A percentile compares a stretch with the other conserved stretches of the same genome.
phyloP scores from a whole-genome alignment of 2,797 vertebrate species.

The Steatocranus sp. region DNA sequence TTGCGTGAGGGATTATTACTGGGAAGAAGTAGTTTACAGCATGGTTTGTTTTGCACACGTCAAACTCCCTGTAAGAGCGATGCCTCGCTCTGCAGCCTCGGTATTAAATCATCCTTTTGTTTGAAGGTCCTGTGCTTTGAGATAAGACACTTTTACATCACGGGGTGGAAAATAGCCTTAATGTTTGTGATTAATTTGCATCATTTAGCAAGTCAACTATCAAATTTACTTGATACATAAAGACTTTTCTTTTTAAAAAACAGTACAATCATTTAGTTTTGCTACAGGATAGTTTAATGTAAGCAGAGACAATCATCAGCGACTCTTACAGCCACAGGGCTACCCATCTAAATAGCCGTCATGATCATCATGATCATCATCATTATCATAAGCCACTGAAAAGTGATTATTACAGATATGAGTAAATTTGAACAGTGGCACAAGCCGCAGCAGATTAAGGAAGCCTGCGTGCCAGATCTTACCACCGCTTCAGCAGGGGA shows the following conservation, averaged over 20 bases:
- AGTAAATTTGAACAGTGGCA: slow-evolving; percentile 55
- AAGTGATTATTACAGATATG: slow-evolving; percentile 42
- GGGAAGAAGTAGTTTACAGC: slow-evolving; percentile 12
- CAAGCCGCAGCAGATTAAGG: slow-evolving; percentile 60
- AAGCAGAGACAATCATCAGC: background rate
- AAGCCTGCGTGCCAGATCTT: slow-evolving; percentile 56
- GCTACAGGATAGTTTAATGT: background rate
- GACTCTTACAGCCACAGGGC: background rate
- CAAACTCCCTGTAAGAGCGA: background rate
- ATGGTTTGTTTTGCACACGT: slow-evolving; percentile 16
- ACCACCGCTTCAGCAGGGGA: slow-evolving; percentile 47
- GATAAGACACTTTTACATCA: slow-evolving; percentile 67
- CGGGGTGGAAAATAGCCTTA: background rate
- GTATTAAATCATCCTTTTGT: slow-evolving; percentile 54
- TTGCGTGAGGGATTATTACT: background rate
- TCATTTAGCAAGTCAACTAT: background rate
- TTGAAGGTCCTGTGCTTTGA: slow-evolving; percentile 44
- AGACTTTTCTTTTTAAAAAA: background rate
- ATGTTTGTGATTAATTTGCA: background rate
- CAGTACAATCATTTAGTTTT: background rate
- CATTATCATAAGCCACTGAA: background rate
- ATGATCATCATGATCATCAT: background rate
- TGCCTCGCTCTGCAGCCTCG: background rate
- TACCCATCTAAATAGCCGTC: slow-evolving; percentile 45
- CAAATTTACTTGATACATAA: background rate